Percentiles rank a stretch among this genome's conserved stretches.
phyloP scores from a whole-genome alignment of 2,797 vertebrate species.

The Lutjanus campechanus region DNA sequence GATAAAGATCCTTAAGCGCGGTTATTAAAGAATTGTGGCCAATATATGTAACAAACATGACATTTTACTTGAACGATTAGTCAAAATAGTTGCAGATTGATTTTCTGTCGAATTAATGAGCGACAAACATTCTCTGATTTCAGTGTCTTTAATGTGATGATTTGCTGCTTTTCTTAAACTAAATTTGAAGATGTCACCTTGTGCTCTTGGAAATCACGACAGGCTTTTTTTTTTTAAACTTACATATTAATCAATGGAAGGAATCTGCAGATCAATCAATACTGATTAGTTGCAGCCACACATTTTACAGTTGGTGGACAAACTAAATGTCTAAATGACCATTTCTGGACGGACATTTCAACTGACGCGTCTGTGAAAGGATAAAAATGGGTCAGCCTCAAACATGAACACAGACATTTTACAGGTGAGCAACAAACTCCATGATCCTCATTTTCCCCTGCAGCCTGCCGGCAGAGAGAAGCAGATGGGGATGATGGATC shows the following conservation, averaged over 20 bases:
- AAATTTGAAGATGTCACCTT: not conserved
- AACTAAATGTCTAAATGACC: not conserved
- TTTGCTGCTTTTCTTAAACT: not conserved
- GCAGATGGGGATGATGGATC: constrained; percentile 31
- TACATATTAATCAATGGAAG: not conserved
- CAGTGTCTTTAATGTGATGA: not conserved
- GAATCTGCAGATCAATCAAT: not conserved
- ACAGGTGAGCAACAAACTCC: constrained; percentile 31
- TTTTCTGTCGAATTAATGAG: not conserved
- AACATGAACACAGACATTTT: constrained; percentile 14
- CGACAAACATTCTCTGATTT: not conserved
- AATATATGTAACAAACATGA: not conserved
- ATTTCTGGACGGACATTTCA: not conserved
- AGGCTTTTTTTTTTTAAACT: not conserved
- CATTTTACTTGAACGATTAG: not conserved
- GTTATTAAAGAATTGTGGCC: not conserved
- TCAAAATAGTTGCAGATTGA: not conserved
- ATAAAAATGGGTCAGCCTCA: not conserved
- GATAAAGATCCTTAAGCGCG: no score
- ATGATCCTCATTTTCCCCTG: constrained; percentile 4
- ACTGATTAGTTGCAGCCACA: not conserved
- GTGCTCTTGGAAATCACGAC: not conserved
- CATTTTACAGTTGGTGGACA: not conserved
- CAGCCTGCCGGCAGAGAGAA: not conserved
- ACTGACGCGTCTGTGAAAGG: not conserved